Percentiles rank a stretch among this genome's conserved stretches.
Evolutionary conservation across 2,888 invertebrate species (phyloP).

Genomic region (Amphipyra tragopoginis): DNA sequence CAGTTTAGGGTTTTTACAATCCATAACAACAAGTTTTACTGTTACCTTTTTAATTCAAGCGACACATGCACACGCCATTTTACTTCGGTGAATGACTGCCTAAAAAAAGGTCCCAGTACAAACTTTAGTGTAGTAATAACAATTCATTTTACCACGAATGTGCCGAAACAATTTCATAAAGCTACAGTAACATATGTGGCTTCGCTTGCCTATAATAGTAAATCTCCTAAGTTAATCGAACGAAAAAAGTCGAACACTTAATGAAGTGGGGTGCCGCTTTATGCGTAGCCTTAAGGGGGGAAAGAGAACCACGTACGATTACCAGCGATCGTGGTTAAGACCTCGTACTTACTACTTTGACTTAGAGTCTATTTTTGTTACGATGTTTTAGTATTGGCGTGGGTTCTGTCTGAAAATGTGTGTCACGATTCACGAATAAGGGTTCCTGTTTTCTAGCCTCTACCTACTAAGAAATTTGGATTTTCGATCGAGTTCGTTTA

Average conservation of each 20-base stretch:
- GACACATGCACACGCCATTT: too few relatives aligned
- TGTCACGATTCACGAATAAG: conserved; percentile 42
- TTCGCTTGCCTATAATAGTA: conserved; percentile 68
- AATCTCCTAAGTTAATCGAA: conserved; percentile 71
- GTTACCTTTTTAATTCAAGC: too few relatives aligned
- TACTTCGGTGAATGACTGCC: conserved; percentile 16
- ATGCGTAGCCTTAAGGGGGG: conserved; percentile 60
- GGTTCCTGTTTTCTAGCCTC: conserved; percentile 34
- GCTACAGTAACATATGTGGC: conserved; percentile 55
- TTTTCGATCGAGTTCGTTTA: conserved; percentile 1
- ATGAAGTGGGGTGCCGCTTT: conserved; percentile 72
- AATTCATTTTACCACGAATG: conserved; percentile 57
- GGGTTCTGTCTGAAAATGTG: conserved; percentile 46
- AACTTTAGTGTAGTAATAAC: conserved; percentile 38
- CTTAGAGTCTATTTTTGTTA: conserved; percentile 43
- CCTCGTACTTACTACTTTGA: conserved; percentile 22
- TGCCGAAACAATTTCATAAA: conserved; percentile 64
- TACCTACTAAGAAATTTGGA: conserved; percentile 36
- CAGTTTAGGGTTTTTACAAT: too few relatives aligned
- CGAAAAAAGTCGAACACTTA: conserved; percentile 74
- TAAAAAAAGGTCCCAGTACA: conserved; percentile 4
- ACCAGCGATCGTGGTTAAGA: conserved; percentile 25
- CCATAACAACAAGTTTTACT: too few relatives aligned
- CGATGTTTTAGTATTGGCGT: conserved; percentile 19
- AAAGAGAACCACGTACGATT: conserved; percentile 48